Conservation (phyloP, 30 jellyfish, hydroid and myxozoan species). For the Pseudorhiza aurosa region DNA sequence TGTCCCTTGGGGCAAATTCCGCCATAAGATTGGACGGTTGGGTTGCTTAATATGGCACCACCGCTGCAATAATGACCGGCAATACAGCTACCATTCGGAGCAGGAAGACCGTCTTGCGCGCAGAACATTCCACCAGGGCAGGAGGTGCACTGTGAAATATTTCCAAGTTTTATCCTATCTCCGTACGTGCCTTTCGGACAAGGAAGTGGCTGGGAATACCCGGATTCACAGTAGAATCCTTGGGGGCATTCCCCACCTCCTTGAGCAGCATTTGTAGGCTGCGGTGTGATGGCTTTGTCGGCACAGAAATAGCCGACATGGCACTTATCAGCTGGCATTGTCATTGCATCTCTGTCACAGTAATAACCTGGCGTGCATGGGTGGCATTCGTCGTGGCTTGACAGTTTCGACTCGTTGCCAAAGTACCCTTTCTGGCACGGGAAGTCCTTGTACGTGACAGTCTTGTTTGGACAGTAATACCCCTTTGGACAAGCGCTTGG, state of each 20-base stretch:
- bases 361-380: conserved; percentile 97
- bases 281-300: conserved; percentile 84
- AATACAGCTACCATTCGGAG: conserved; percentile 85
- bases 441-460: conserved; percentile 79
- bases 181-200: conserved; percentile 97
- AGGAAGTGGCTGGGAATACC: conserved; percentile 74
- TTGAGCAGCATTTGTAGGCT: conserved; percentile 72
- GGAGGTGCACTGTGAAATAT: conserved; percentile 66
- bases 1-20: conserved; percentile 89
- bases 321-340: conserved; percentile 82
- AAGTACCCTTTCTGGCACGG: conserved; percentile 94
- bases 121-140: conserved; percentile 98
- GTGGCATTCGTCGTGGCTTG: conserved; percentile 94
- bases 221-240: conserved; percentile 91
- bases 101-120: conserved; percentile 78
- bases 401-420: conserved; percentile 73
- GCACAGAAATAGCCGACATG: conserved; percentile 91
- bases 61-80: conserved; percentile 95
- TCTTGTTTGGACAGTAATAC: conserved; percentile 88
- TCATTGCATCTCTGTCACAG: conserved; percentile 90
- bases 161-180: conserved; percentile 61
- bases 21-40: conserved; percentile 77
- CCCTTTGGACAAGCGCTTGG: conserved; percentile 92
- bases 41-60: conserved; percentile 67
- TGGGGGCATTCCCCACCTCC: conserved; percentile 98